These are phyloP conservation scores for Miichthys miiuy DNA, from an alignment of 2,797 vertebrate species.

Conservation along the genomic window DNA sequence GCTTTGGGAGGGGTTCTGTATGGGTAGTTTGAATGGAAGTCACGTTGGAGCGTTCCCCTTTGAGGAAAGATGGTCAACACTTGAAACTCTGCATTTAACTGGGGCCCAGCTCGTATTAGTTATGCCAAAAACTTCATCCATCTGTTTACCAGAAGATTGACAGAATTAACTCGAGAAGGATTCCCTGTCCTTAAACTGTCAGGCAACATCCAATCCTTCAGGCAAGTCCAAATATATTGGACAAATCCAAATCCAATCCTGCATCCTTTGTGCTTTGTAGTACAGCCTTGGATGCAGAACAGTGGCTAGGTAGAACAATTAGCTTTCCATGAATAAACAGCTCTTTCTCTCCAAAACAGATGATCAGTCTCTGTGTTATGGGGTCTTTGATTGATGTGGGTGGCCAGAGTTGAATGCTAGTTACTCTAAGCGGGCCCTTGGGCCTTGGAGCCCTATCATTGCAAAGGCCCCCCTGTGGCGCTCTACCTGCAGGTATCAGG, in stretches of 20 bases:
- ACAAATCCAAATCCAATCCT: constrained; percentile 68
- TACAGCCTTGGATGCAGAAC: constrained; percentile 73
- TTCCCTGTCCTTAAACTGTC: constrained; percentile 74
- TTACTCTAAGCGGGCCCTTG: constrained; percentile 73
- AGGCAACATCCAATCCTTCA: constrained; percentile 76
- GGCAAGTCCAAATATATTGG: constrained; percentile 76
- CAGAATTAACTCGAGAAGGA: constrained; percentile 81
- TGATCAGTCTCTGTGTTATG: constrained; percentile 76
- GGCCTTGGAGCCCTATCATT: constrained; percentile 73
- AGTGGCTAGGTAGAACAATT: constrained; percentile 79
- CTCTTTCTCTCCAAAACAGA: constrained; percentile 76
- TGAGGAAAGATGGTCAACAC: constrained; percentile 78
- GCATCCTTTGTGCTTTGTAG: constrained; percentile 76
- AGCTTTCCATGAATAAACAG: constrained; percentile 75
- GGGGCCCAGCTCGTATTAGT: constrained; percentile 75
- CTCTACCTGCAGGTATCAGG: constrained; percentile 85
- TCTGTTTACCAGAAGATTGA: constrained; percentile 82
- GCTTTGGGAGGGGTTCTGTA: constrained; percentile 60
- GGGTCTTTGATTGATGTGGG: constrained; percentile 83
- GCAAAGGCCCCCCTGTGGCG: constrained; percentile 64
- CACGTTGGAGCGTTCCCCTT: constrained; percentile 73
- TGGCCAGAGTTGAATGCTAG: constrained; percentile 79
- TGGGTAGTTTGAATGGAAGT: constrained; percentile 71
- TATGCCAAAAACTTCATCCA: constrained; percentile 76
- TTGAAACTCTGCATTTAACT: constrained; percentile 78